A percentile compares a stretch with the other conserved stretches of the same genome.
These are phyloP conservation scores for Drosophila antonietae DNA, from an alignment of 2,888 invertebrate genomes.

Conservation along the genomic window DNA sequence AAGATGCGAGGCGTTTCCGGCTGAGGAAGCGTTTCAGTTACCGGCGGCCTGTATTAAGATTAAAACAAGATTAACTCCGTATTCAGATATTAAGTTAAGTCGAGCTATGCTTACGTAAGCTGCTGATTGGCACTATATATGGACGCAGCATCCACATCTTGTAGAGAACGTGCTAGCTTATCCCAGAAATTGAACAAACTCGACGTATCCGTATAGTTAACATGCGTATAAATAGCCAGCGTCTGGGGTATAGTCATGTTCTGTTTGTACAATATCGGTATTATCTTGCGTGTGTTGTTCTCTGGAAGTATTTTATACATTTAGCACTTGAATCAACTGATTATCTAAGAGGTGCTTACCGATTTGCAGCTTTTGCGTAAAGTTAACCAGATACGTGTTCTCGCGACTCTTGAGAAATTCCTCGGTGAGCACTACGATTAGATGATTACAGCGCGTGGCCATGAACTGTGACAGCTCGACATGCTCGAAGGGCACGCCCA, in stretches of 20 bases:
- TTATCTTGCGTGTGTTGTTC: conserved; percentile 87
- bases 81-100: no score
- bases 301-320: conserved; percentile 77
- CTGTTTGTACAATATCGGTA: conserved; percentile 89
- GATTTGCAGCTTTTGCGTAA: conserved; percentile 92
- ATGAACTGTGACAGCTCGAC: conserved; percentile 90
- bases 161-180: conserved; percentile 86
- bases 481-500: conserved; percentile 89
- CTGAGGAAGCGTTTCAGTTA: conserved; percentile 16
- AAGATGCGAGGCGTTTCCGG: conserved; percentile 61
- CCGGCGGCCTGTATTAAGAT: conserved; percentile 17
- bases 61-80: background rate
- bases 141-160: conserved; percentile 56
- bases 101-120: conserved; percentile 45
- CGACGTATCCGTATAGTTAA: conserved; percentile 86
- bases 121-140: conserved; percentile 38
- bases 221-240: conserved; percentile 88
- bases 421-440: conserved; percentile 92
- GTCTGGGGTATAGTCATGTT: conserved; percentile 88
- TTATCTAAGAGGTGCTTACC: conserved; percentile 85
- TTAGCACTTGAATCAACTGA: background rate
- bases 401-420: conserved; percentile 90
- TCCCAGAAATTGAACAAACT: conserved; percentile 90
- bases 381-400: conserved; percentile 91
- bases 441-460: conserved; percentile 90